phyloP scores from a whole-genome alignment of 2,113 vertebrate genomes.

The Rhinolophus sinicus region DNA sequence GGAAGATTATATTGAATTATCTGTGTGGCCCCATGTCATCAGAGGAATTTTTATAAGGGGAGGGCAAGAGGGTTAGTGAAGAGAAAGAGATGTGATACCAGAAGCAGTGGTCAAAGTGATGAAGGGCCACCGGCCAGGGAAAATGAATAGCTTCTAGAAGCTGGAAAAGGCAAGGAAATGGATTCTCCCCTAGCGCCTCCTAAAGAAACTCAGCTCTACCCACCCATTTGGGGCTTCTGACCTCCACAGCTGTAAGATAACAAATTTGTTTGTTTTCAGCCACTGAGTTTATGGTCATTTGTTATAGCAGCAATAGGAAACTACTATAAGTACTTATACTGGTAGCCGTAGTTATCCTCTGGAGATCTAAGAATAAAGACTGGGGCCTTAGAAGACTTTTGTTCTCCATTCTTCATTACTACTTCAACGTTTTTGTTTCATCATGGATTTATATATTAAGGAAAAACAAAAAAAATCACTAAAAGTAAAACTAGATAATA shows the following conservation, averaged over 20 bases:
- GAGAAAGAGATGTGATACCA: neutral
- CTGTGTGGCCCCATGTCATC: neutral
- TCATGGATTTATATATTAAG: neutral
- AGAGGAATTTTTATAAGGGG: neutral
- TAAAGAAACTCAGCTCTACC: neutral
- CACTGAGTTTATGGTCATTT: neutral
- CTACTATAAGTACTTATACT: neutral
- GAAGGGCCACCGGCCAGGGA: neutral
- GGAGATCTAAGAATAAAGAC: neutral
- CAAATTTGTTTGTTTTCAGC: neutral
- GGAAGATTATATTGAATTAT: neutral
- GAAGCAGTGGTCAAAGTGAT: neutral
- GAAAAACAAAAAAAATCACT: neutral
- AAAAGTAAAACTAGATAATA: neutral
- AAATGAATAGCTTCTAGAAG: neutral
- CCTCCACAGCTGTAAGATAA: neutral
- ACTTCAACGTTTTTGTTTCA: slow-evolving; percentile 11
- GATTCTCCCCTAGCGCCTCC: neutral
- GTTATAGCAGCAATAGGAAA: neutral
- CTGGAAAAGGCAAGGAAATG: neutral
- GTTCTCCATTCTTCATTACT: neutral
- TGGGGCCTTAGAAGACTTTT: neutral
- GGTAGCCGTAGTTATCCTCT: neutral
- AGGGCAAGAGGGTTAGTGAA: neutral
- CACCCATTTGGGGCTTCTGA: neutral